Conservation (phyloP, 2,797 vertebrate species). For the Meriones psammophilus region DNA sequence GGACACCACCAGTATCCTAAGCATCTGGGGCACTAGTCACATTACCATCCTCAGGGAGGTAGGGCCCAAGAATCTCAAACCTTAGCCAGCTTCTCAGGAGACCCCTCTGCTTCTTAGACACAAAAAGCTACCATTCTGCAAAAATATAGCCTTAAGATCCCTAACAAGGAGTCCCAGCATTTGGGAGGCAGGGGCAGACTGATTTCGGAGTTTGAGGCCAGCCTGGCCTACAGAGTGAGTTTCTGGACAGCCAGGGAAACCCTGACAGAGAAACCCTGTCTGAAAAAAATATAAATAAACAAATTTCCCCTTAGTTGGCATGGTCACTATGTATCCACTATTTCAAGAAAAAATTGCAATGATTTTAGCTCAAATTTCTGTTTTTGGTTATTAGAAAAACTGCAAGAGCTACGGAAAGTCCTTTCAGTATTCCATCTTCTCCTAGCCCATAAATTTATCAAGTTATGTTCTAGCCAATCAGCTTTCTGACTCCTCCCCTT, state of each 20-base stretch:
- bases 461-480: background rate
- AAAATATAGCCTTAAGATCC: background rate
- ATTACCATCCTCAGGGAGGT: background rate
- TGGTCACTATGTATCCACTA: background rate
- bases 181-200: background rate
- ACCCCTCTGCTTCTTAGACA: background rate
- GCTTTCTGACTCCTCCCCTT: background rate
- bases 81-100: background rate
- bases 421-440: background rate
- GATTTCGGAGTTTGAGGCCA: background rate
- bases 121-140: background rate
- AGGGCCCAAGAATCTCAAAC: background rate
- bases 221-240: background rate
- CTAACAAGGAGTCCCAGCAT: background rate
- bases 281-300: background rate
- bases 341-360: background rate
- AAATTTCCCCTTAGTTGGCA: background rate
- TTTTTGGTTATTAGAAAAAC: slow-evolving; percentile 17
- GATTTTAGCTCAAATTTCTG: background rate
- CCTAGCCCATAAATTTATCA: background rate
- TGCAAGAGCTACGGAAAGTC: background rate
- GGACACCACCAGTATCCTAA: accelerated
- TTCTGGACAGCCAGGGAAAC: background rate
- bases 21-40: background rate
- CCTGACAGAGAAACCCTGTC: background rate